Evolutionary conservation across 2,797 vertebrate genomes (phyloP).

Genomic region (Morelia viridis): DNA sequence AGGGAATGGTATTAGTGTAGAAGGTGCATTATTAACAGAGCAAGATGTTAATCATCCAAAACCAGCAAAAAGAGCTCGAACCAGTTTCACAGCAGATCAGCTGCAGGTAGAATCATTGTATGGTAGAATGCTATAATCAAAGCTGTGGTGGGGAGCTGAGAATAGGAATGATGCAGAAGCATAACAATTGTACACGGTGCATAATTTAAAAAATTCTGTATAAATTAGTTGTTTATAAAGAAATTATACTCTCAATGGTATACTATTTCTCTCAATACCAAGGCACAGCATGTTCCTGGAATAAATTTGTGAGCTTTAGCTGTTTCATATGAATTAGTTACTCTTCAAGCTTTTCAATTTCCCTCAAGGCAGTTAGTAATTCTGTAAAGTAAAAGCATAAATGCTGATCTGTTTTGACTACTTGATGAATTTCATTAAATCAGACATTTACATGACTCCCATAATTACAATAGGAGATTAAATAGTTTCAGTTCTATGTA

Average conservation of each 20-base stretch:
- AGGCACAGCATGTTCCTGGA: conserved; percentile 54
- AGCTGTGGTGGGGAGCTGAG: neutral
- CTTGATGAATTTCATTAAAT: conserved; percentile 51
- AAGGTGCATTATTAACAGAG: conserved; percentile 87
- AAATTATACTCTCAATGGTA: conserved; percentile 16
- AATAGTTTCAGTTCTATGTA: conserved; percentile 49
- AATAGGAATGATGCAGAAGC: neutral
- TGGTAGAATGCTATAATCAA: conserved; percentile 35
- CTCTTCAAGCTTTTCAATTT: conserved; percentile 50
- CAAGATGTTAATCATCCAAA: conserved; percentile 93
- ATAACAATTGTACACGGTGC: neutral
- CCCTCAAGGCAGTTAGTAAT: conserved; percentile 42
- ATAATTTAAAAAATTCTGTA: conserved; percentile 1
- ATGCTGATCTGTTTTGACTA: conserved; percentile 46
- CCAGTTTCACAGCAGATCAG: conserved; percentile 96
- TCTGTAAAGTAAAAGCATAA: conserved; percentile 53
- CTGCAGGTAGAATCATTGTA: conserved; percentile 83
- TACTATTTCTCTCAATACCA: conserved; percentile 50
- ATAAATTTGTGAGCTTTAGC: conserved; percentile 46
- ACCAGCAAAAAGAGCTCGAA: conserved; percentile 96
- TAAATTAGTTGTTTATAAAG: conserved; percentile 18
- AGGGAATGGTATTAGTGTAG: conserved; percentile 89
- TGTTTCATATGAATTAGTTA: conserved; percentile 49
- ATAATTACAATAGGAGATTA: conserved; percentile 35
- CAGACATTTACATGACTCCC: conserved; percentile 34